Evolutionary conservation across 2,113 vertebrate species (phyloP), one percentile per base, ranked within the genome.

Genomic region (Condylura cristata): DNA sequence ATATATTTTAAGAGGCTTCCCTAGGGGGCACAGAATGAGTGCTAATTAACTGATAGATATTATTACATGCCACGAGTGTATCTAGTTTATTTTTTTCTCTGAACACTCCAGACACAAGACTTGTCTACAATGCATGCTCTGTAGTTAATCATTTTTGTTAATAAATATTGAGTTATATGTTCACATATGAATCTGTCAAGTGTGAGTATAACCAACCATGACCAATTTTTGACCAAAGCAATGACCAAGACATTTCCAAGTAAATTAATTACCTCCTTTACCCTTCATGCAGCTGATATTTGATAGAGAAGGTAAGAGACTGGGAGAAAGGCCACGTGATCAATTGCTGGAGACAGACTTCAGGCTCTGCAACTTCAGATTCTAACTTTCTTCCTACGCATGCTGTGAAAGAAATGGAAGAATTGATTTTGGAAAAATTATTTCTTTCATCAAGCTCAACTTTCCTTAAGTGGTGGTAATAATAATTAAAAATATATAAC

Each of bases 401-500:
- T 60, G 44, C 3, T 51, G 48, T 51, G 16, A 51, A 51, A 51
- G 48, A 51, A 51, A 51, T 51, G 14, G 48, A 51, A 51, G 48
- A 1, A 11, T 37, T 78, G 44, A 34, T 26, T 63, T 76, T 84
- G 1, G 46, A n/a, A 20, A 91, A 81, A 48, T 66, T 16, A 5
- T 8, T 74, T 92, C 58, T 82, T 22, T 58, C 24, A 30, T 79
- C 60, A 48, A 70, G 60, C 44, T 75, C 20, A 24, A 28, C 65
- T 95, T 79, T 63, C 46, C 86, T 88, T 60, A n/a, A 61, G 79
- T 28, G 16, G 17, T 14, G 85, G 3, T 79, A 56, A 66, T 74
- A 46, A 68, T 84, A 89, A 72, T 63, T 70, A 41, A 82, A 74
- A 82, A 51, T 14, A 41, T 10, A 61, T 7, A 68, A 22, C 30